Evolutionary conservation across 2,113 vertebrate species (phyloP).

Genomic region (Cinclus cinclus): DNA sequence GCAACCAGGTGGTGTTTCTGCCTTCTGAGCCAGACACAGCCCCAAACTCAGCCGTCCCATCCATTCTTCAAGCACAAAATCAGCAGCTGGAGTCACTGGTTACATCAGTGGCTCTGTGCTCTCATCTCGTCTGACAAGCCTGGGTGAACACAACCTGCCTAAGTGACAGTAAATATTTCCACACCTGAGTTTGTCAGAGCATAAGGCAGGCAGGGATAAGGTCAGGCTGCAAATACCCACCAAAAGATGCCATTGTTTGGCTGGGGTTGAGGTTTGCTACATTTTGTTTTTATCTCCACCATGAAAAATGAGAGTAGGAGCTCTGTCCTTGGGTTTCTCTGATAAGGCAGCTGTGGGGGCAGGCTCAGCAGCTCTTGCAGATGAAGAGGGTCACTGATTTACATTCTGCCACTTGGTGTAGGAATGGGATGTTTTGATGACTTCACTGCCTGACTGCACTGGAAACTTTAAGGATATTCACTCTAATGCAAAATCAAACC

Average conservation of each 20-base stretch:
- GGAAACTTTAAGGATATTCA: background rate
- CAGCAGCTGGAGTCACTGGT: rapidly evolving
- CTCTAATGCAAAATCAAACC: background rate
- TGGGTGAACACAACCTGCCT: background rate
- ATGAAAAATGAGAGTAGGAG: background rate
- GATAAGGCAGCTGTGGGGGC: background rate
- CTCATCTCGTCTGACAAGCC: background rate
- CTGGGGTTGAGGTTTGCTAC: background rate
- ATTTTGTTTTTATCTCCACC: background rate
- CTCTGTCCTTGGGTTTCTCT: background rate
- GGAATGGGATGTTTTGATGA: background rate
- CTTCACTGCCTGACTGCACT: background rate
- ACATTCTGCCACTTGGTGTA: background rate
- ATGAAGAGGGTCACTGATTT: background rate
- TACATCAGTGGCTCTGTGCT: rapidly evolving
- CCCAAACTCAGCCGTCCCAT: background rate
- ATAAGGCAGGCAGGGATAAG: background rate
- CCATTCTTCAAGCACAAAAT: background rate
- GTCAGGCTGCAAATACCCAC: background rate
- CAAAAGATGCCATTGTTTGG: background rate
- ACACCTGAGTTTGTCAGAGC: rapidly evolving
- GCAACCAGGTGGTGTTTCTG: background rate
- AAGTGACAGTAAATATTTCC: background rate
- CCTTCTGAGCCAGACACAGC: background rate
- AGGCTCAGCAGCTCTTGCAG: background rate